phyloP scores from a whole-genome alignment of 2,113 vertebrate genomes.

The Aspiorhynchus laticeps region DNA sequence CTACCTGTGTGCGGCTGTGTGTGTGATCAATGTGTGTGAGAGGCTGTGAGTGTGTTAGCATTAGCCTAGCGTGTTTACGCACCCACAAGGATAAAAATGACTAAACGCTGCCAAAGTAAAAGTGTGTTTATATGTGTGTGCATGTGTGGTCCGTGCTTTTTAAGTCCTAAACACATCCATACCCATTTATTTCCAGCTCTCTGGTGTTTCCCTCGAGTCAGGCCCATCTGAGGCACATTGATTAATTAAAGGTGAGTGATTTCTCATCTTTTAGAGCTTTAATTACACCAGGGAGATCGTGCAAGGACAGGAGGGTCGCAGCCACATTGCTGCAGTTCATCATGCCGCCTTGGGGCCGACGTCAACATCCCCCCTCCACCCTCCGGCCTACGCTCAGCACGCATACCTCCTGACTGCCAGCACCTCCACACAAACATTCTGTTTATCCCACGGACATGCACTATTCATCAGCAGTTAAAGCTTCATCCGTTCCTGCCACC shows the following conservation, averaged over 20 bases:
- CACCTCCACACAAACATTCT: slow-evolving; percentile 3
- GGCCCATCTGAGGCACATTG: slow-evolving; percentile 61
- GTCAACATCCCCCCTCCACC: background rate
- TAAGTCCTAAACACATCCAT: slow-evolving; percentile 28
- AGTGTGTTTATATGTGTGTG: slow-evolving; percentile 21
- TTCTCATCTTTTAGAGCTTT: slow-evolving; percentile 64
- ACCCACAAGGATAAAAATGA: background rate
- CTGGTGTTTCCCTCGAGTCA: slow-evolving; percentile 30
- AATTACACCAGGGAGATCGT: slow-evolving; percentile 61
- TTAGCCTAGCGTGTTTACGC: slow-evolving; percentile 4
- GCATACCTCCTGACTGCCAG: background rate
- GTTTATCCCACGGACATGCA: slow-evolving; percentile 33
- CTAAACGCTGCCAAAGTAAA: slow-evolving; percentile 6
- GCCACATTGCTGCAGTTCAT: slow-evolving; percentile 56
- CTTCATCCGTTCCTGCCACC: slow-evolving; percentile 22
- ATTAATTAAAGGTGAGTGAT: slow-evolving; percentile 73
- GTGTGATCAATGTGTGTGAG: background rate
- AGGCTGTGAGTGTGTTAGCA: background rate
- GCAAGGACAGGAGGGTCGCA: slow-evolving; percentile 62
- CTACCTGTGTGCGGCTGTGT: slow-evolving; percentile 31
- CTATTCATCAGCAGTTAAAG: slow-evolving; percentile 38
- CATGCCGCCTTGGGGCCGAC: slow-evolving; percentile 48
- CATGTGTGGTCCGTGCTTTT: slow-evolving; percentile 44
- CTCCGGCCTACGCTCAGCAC: slow-evolving; percentile 8
- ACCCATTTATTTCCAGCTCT: slow-evolving; percentile 49